Evolutionary conservation across 2,113 vertebrate species (phyloP).

Genomic region (Tylochromis polylepis): DNA sequence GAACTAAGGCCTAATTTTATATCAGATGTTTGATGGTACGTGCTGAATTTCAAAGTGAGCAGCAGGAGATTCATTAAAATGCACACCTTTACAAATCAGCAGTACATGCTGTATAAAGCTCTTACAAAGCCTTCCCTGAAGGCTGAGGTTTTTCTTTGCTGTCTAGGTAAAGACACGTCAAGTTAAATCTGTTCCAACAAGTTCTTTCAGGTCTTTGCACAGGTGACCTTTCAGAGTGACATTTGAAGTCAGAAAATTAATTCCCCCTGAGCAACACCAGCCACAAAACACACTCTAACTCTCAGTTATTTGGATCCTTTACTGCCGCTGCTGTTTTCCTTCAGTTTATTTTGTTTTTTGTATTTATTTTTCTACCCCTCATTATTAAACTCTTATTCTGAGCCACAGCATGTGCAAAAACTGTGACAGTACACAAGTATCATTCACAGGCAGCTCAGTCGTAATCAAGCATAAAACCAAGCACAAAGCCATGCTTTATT

Average conservation of each 20-base stretch:
- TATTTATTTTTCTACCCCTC: background rate
- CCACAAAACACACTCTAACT: background rate
- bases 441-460: background rate
- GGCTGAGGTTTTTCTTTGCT: background rate
- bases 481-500: no score
- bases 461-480: background rate
- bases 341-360: background rate
- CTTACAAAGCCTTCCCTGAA: background rate
- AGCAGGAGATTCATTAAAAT: background rate
- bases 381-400: background rate
- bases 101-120: background rate
- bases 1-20: background rate
- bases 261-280: background rate
- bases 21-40: background rate
- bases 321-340: background rate
- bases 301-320: background rate
- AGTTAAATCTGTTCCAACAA: slow-evolving; percentile 1
- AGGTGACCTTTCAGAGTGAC: slow-evolving; percentile 46
- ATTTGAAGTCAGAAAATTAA: slow-evolving; percentile 23
- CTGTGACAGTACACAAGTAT: background rate
- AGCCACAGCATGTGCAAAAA: background rate
- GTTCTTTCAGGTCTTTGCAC: background rate
- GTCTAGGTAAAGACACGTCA: background rate
- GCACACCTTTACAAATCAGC: background rate
- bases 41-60: background rate